Conservation (phyloP, 2,888 invertebrate species). For the Spialia ferax region DNA sequence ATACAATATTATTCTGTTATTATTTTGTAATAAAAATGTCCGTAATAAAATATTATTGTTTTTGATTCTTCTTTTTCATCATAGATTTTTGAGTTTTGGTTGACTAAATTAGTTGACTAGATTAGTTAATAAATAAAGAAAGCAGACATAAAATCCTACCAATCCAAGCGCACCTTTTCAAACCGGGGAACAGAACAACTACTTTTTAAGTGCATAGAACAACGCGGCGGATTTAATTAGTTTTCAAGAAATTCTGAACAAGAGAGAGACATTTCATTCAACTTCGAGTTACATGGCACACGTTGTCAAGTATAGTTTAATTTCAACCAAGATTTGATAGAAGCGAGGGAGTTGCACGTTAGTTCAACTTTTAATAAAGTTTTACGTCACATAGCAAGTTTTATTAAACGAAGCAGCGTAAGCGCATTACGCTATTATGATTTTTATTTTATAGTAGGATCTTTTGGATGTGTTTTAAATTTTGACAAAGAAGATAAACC, state of each 20-base stretch:
- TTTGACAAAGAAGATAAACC: too few species aligned
- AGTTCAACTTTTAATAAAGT: conserved; percentile 18
- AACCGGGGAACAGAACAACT: neutral
- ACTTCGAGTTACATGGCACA: conserved; percentile 21
- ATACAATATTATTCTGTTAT: neutral
- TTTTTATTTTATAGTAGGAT: conserved; percentile 4
- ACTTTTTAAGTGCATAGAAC: neutral
- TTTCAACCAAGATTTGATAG: conserved; percentile 33
- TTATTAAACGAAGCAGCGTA: conserved; percentile 7
- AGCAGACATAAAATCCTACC: neutral
- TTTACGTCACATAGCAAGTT: conserved; percentile 1
- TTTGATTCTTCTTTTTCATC: too few species aligned
- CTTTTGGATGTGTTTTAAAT: too few species aligned
- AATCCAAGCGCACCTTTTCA: neutral
- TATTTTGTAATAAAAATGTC: too few species aligned
- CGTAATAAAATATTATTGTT: neutral
- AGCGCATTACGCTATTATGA: conserved; percentile 1
- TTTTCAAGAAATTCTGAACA: conserved; percentile 15
- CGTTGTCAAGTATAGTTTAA: conserved; percentile 22
- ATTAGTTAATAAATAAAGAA: neutral
- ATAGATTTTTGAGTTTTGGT: too few species aligned
- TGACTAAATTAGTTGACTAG: too few species aligned
- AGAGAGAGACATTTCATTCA: conserved; percentile 13
- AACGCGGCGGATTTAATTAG: conserved; percentile 11
- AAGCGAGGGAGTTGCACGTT: conserved; percentile 7